A percentile compares a stretch with the other conserved stretches of the same genome.
Evolutionary conservation across 2,888 invertebrate genomes (phyloP).

Genomic region (Drosophila sordidula): DNA sequence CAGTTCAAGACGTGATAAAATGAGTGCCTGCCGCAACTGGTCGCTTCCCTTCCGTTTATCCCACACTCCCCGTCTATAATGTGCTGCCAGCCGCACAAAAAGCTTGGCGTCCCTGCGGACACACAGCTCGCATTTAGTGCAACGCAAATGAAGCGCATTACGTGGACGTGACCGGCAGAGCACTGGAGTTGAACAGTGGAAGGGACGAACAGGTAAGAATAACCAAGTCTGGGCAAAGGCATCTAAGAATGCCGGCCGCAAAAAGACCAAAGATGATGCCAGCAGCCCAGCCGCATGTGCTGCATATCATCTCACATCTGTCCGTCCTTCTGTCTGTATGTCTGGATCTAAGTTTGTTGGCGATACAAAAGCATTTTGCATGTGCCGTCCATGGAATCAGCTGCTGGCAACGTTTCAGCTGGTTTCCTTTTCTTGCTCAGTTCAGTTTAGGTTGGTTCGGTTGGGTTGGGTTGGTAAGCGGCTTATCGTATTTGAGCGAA

Average conservation of each 20-base stretch:
- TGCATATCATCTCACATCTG: constrained; percentile 33
- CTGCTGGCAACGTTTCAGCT: constrained; percentile 54
- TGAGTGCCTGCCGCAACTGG: constrained; percentile 31
- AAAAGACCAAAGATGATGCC: constrained; percentile 29
- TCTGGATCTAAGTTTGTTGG: constrained; percentile 59
- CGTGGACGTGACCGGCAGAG: constrained; percentile 60
- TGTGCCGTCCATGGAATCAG: constrained; percentile 49
- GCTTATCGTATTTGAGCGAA: constrained; percentile 79
- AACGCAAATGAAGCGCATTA: constrained; percentile 81
- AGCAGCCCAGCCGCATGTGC: constrained; percentile 22
- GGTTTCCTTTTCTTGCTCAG: constrained; percentile 45
- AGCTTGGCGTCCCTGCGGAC: constrained; percentile 42
- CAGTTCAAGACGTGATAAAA: constrained; percentile 73
- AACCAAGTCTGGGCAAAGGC: constrained; percentile 16
- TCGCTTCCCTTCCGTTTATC: background rate
- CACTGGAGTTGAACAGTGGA: background rate
- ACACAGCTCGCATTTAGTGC: constrained; percentile 69
- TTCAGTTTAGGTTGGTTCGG: constrained; percentile 23
- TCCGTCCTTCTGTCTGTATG: constrained; percentile 7
- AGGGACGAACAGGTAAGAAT: constrained; percentile 15
- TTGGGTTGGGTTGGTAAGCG: constrained; percentile 54
- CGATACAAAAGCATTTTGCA: constrained; percentile 77
- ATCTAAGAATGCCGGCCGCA: constrained; percentile 18
- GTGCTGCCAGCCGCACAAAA: constrained; percentile 57
- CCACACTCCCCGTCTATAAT: constrained; percentile 33